Conservation (phyloP, 2,888 invertebrate species). For the Apodemia duryi region DNA sequence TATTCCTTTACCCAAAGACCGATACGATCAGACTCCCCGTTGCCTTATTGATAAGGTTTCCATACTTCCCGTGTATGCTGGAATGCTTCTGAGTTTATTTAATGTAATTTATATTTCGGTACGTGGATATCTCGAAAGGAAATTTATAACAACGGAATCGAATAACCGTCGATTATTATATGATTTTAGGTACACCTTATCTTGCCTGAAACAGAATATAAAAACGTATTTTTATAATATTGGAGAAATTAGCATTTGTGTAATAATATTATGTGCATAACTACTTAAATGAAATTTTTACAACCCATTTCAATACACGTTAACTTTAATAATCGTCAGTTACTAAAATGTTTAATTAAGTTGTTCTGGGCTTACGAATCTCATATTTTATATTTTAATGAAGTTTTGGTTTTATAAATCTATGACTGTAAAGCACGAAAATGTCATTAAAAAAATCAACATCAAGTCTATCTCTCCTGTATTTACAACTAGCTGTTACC, state of each 20-base stretch:
- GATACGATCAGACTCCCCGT: constrained; percentile 75
- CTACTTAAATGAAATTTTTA: neutral
- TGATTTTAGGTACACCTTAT: constrained; percentile 25
- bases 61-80: constrained; percentile 71
- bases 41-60: constrained; percentile 76
- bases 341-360: constrained; percentile 4
- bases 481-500: too few relatives aligned
- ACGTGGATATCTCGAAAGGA: constrained; percentile 30
- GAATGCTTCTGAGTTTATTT: constrained; percentile 66
- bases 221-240: neutral
- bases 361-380: neutral
- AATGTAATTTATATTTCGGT: constrained; percentile 52
- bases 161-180: constrained; percentile 29
- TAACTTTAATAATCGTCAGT: neutral
- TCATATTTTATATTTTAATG: neutral
- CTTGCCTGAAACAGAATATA: neutral
- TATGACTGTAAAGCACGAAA: too few relatives aligned
- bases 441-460: too few relatives aligned
- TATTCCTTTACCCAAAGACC: constrained; percentile 51
- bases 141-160: constrained; percentile 33
- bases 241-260: neutral
- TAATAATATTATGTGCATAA: neutral
- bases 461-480: too few relatives aligned
- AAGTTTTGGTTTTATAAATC: neutral
- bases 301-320: neutral